phyloP scores from a whole-genome alignment of 2,888 invertebrate species.

The Aporophyla nigra region DNA sequence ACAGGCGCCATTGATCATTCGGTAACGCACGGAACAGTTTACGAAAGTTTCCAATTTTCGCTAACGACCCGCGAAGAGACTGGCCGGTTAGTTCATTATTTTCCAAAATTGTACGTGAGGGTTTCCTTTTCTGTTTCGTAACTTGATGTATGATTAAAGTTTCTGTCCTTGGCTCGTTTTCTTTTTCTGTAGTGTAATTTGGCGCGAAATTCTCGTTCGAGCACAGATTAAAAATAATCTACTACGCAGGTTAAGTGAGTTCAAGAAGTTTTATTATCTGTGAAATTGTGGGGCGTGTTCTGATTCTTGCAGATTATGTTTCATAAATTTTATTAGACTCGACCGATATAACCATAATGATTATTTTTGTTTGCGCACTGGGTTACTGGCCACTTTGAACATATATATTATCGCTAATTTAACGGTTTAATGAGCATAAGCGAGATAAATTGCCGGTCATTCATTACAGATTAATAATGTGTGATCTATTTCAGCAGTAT shows the following conservation, averaged over 20 bases:
- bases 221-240: constrained; percentile 53
- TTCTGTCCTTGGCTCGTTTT: constrained; percentile 67
- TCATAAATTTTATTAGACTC: neutral
- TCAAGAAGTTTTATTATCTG: constrained; percentile 54
- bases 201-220: constrained; percentile 52
- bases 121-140: constrained; percentile 65
- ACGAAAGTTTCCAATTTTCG: constrained; percentile 79
- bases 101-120: constrained; percentile 82
- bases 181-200: constrained; percentile 48
- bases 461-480: constrained; percentile 39
- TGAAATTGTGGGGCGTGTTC: constrained; percentile 33
- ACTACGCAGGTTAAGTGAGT: constrained; percentile 45
- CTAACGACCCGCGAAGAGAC: constrained; percentile 85
- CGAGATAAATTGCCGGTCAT: constrained; percentile 45
- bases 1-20: constrained; percentile 82
- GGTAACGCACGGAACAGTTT: constrained; percentile 68
- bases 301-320: constrained; percentile 21
- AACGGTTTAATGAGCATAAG: constrained; percentile 34
- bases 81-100: constrained; percentile 87
- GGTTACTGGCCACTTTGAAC: constrained; percentile 31
- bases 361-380: constrained; percentile 33
- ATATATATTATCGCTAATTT: constrained; percentile 52
- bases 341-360: constrained; percentile 23
- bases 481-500: constrained; percentile 18
- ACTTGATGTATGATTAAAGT: constrained; percentile 80